Percentiles rank a stretch among this genome's conserved stretches.
These are phyloP conservation scores for Chitala chitala DNA, from an alignment of 2,113 vertebrate genomes.

Conservation along the genomic window DNA sequence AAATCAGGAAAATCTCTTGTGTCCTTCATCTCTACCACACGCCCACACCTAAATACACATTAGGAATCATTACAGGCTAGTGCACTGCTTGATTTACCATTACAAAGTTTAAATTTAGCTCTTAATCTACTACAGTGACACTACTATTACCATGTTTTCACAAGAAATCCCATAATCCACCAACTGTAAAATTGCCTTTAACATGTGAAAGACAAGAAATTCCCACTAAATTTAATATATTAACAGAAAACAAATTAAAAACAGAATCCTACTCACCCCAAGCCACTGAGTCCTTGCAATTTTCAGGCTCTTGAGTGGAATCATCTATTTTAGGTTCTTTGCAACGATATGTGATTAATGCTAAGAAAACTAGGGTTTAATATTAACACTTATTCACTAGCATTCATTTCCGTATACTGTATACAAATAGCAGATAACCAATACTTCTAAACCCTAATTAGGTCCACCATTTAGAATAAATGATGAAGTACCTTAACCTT, in stretches of 20 bases:
- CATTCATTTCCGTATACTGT: background rate
- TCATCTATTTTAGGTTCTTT: conserved; percentile 82
- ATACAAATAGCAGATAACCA: background rate
- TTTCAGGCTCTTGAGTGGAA: conserved; percentile 86
- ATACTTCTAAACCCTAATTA: no score
- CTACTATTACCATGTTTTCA: background rate
- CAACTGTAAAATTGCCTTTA: no score
- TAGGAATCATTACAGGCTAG: background rate
- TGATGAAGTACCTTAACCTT: no score
- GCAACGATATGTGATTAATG: conserved; percentile 74
- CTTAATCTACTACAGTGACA: background rate
- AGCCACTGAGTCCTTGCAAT: conserved; percentile 76
- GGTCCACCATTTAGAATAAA: no score
- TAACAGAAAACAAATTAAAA: background rate
- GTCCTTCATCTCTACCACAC: conserved; percentile 1
- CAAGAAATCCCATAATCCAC: background rate
- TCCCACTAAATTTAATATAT: background rate
- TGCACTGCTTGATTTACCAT: background rate
- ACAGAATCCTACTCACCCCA: conserved; percentile 69
- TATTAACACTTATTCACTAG: background rate
- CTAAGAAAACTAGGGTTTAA: conserved; percentile 66
- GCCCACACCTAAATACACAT: background rate
- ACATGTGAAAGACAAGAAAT: background rate
- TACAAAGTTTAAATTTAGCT: background rate
- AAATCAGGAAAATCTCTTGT: background rate